Base-by-base conservation (phyloP, 37 sponge, comb jelly and placozoan species). In the Geodia barretti region DNA sequence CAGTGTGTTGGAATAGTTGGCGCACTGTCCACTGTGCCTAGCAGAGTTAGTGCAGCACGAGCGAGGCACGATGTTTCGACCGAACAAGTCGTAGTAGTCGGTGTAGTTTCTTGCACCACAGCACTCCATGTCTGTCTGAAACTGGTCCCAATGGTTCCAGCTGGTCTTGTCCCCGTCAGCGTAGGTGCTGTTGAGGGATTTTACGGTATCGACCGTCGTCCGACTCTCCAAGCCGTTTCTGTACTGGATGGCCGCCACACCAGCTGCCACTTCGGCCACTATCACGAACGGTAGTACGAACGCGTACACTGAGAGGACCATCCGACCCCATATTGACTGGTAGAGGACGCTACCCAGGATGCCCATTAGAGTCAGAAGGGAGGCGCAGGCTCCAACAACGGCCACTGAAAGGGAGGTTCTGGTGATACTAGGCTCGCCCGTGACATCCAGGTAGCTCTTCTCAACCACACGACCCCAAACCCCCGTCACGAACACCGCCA, bases 221-320 rank as follows among this genome's bases (percentile, higher is more conserved):
- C 0, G 9, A 9, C 74, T 58, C 58, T 41, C 35, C 3, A 74
- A 23, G 7, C 25, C 21, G 0, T n/a, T 28, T 39, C 40, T 63
- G 35, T 63, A 41, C 3, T n/a, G n/a, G 25, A 83, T 47, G 43
- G 83, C 83, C 39, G 83, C 41, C 21, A 2, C 67, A 1, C 74
- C 83, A 3, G 67, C 68, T 41, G 42, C 83, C 36, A 83, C 14
- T 31, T 83, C 74, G 43, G 64, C 74, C n/a, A 74, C 40, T 28
- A 83, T 83, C 66, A 83, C 0, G n/a, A 83, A 29, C n/a, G 41
- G 66, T 1, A 83, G 59, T 11, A 83, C 75, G 63, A 83, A 83
- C 26, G 75, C 34, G 36, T 42, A 83, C 36, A 73, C 58, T 30
- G 64, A 73, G 32, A 83, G 65, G 36, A 83, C 62, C 7, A 74